These are phyloP conservation scores for Atrichornis clamosus DNA, from an alignment of 2,113 vertebrate species.

Conservation along the genomic window DNA sequence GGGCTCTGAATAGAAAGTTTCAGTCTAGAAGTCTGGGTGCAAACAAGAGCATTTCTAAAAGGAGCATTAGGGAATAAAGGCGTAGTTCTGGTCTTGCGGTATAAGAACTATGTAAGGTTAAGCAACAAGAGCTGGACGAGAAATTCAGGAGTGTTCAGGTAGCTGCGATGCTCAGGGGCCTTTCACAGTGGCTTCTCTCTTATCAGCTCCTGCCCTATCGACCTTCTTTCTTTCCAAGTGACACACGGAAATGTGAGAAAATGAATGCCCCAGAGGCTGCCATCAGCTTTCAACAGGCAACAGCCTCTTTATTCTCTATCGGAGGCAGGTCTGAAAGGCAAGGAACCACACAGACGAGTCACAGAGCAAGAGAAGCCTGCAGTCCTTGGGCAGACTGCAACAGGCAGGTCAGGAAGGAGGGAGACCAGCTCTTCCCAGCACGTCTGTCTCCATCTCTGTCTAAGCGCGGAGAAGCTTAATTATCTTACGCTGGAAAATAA, in stretches of 20 bases:
- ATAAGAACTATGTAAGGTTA: neutral
- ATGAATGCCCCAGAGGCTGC: neutral
- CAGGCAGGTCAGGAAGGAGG: neutral
- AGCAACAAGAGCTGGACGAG: neutral
- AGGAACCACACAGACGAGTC: neutral
- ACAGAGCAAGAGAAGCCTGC: neutral
- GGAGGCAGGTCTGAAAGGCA: neutral
- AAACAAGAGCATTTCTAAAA: neutral
- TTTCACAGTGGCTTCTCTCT: neutral
- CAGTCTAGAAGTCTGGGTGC: neutral
- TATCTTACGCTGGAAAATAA: conserved; percentile 59
- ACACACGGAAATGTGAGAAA: neutral
- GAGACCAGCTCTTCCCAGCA: neutral
- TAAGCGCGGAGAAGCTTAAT: conserved; percentile 35
- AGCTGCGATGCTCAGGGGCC: neutral
- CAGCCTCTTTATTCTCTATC: conserved; percentile 46
- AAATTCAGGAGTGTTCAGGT: neutral
- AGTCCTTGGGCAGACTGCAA: neutral
- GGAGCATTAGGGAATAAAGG: neutral
- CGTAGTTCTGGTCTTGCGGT: neutral
- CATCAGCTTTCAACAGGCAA: neutral
- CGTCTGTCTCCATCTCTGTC: conserved; percentile 42
- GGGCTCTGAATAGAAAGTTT: neutral
- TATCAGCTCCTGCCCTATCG: neutral
- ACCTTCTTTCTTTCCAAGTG: neutral